These are phyloP conservation scores for Parnassius glacialis DNA, from an alignment of 2,888 invertebrate genomes.

Conservation along the genomic window DNA sequence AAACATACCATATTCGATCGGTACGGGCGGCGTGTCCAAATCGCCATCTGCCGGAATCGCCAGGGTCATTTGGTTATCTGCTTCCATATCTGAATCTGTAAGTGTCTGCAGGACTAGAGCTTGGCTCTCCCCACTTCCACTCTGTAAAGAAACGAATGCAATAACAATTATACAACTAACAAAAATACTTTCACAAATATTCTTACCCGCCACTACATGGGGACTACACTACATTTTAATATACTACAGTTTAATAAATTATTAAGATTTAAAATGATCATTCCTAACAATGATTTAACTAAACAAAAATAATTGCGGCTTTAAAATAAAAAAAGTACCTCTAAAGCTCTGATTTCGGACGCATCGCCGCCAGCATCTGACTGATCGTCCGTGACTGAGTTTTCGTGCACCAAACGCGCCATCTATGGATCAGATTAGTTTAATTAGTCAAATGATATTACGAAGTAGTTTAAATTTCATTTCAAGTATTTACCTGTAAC, in stretches of 20 bases:
- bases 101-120: conserved; percentile 52
- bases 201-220: too few species aligned
- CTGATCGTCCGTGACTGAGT: conserved; percentile 60
- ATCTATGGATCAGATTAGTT: background rate
- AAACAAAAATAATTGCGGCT: too few species aligned
- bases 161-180: too few species aligned
- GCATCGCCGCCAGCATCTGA: conserved; percentile 64
- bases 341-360: conserved; percentile 58
- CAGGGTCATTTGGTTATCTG: conserved; percentile 40
- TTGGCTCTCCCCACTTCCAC: conserved; percentile 44
- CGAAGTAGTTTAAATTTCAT: background rate
- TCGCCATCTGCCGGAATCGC: conserved; percentile 35
- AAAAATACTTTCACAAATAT: too few species aligned
- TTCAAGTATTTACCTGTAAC: conserved; percentile 30
- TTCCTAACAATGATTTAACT: too few species aligned
- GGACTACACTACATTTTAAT: too few species aligned
- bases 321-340: conserved; percentile 36
- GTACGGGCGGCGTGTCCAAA: conserved; percentile 28
- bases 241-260: too few species aligned
- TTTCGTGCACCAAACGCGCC: conserved; percentile 51
- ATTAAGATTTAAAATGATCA: too few species aligned
- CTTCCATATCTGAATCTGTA: conserved; percentile 41
- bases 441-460: background rate
- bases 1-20: conserved; percentile 44
- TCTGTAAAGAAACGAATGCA: background rate